A percentile compares a stretch with the other conserved stretches of the same genome.
These are phyloP conservation scores for Coptodon rendalli DNA, from an alignment of 2,113 vertebrate genomes.

Conservation along the genomic window DNA sequence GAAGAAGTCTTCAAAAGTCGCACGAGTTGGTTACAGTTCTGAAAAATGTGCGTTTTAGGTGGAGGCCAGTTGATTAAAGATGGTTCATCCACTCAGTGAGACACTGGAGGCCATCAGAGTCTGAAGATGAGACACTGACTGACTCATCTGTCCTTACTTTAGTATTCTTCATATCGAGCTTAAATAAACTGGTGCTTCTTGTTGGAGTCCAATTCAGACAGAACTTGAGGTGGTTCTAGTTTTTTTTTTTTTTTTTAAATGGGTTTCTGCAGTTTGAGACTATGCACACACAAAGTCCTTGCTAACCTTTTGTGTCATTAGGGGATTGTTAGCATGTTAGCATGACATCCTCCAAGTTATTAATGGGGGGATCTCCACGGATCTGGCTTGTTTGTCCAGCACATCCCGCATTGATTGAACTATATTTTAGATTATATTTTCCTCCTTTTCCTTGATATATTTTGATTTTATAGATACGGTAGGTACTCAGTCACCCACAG, in stretches of 20 bases:
- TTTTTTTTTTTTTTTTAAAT: neutral
- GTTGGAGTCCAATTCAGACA: constrained; percentile 1
- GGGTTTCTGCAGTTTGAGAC: neutral
- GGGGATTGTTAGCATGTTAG: neutral
- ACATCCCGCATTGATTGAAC: neutral
- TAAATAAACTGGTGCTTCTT: neutral
- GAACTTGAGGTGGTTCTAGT: neutral
- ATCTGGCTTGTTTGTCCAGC: neutral
- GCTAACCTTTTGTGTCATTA: neutral
- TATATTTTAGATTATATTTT: neutral
- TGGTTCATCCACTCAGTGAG: constrained; percentile 13
- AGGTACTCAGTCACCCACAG: neutral
- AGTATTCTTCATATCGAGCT: neutral
- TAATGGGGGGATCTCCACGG: accelerated
- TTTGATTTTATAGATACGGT: neutral
- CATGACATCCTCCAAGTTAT: neutral
- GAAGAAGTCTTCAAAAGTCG: neutral
- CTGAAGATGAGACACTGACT: constrained; percentile 23
- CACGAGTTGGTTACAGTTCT: neutral
- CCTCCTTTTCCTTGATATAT: neutral
- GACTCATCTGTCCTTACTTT: constrained; percentile 5
- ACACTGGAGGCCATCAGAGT: constrained; percentile 9
- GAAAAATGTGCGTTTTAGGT: constrained; percentile 5
- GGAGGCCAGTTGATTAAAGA: constrained; percentile 27
- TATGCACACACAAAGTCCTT: neutral